phyloP scores from a whole-genome alignment of 2,797 vertebrate genomes.

The Thripadectes ignobilis region DNA sequence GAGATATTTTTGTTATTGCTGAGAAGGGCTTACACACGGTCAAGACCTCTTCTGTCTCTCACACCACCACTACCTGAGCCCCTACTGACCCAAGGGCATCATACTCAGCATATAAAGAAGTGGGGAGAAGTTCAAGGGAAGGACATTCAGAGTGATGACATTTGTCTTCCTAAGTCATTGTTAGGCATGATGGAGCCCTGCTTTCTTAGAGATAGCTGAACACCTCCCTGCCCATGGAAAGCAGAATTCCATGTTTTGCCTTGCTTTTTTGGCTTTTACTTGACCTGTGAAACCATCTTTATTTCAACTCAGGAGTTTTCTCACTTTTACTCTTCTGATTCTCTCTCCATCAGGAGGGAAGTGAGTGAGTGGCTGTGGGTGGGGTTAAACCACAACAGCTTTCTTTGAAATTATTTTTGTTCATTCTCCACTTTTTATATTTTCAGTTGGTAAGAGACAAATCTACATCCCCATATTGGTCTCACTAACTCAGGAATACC shows the following conservation, averaged over 20 bases:
- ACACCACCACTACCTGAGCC: rapidly evolving
- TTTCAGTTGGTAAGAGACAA: neutral
- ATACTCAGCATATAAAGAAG: neutral
- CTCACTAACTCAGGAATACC: neutral
- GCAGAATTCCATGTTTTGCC: too few species aligned
- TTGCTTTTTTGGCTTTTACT: too few species aligned
- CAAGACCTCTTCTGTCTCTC: neutral
- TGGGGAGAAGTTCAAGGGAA: too few species aligned
- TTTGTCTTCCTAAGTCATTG: neutral
- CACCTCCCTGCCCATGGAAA: neutral
- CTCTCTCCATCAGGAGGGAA: neutral
- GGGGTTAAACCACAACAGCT: neutral
- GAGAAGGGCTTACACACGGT: neutral
- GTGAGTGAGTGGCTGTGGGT: neutral
- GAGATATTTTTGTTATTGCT: neutral
- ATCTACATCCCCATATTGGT: neutral
- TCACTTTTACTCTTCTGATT: neutral
- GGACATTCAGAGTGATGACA: neutral
- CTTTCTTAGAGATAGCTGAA: neutral
- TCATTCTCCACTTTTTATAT: neutral
- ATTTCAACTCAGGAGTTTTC: neutral
- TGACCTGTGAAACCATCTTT: too few species aligned
- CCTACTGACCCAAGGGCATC: neutral
- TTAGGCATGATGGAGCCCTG: rapidly evolving
- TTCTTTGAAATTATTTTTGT: neutral